A percentile compares a stretch with the other conserved stretches of the same genome.
phyloP scores from a whole-genome alignment of 35 echinoderm and acorn worm genomes.

The Heliocidaris tuberculata region DNA sequence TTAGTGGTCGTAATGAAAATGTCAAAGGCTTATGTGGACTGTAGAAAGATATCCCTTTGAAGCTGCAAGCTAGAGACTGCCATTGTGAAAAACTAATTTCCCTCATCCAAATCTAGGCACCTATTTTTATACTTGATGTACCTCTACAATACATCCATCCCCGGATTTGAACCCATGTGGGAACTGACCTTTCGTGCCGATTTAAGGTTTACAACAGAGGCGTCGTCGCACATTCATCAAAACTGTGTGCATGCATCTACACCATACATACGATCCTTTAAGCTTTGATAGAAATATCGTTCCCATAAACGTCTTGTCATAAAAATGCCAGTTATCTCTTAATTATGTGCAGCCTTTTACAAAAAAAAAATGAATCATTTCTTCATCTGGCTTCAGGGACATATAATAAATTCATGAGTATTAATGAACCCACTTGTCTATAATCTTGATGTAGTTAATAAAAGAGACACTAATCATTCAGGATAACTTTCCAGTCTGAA shows the following conservation, averaged over 20 bases:
- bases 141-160: neutral
- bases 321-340: no score
- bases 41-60: neutral
- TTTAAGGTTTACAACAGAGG: neutral
- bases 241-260: neutral
- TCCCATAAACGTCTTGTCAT: neutral
- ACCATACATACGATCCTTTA: neutral
- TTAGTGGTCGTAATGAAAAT: conserved; percentile 12
- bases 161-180: neutral
- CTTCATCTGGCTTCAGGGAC: no score
- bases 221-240: neutral
- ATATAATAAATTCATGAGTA: no score
- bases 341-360: no score
- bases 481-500: neutral
- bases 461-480: neutral
- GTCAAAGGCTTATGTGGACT: neutral
- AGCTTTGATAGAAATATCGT: neutral
- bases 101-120: neutral
- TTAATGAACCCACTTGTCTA: no score
- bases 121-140: neutral
- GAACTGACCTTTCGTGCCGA: neutral
- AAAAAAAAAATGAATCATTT: no score
- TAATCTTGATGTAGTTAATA: neutral
- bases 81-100: conserved; percentile 6
- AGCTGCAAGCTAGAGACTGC: neutral